phyloP scores from a whole-genome alignment of 2,888 invertebrate species.

The Diploptera punctata region DNA sequence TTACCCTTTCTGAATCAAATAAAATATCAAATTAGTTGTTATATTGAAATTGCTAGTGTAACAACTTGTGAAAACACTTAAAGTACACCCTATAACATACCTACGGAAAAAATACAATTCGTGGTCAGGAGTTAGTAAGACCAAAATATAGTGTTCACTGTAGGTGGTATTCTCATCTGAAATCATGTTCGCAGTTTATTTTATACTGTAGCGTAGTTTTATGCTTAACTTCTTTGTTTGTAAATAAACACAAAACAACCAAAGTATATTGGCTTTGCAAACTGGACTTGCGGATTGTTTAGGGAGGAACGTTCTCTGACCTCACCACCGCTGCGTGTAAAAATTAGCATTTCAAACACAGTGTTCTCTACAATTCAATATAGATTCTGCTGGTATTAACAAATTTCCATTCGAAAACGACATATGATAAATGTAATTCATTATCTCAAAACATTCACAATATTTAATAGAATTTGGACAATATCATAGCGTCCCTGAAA shows the following conservation, averaged over 20 bases:
- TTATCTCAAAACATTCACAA: too few species aligned
- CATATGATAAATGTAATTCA: too few species aligned
- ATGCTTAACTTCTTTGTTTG: slow-evolving; percentile 32
- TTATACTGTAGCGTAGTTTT: slow-evolving; percentile 13
- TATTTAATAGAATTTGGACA: too few species aligned
- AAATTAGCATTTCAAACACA: slow-evolving; percentile 32
- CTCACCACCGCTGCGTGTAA: not conserved
- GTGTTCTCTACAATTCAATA: slow-evolving; percentile 21
- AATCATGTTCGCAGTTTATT: slow-evolving; percentile 11
- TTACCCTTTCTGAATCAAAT: too few species aligned
- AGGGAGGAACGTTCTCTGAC: not conserved
- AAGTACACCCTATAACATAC: not conserved
- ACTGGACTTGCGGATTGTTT: not conserved
- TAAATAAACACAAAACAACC: slow-evolving; percentile 31
- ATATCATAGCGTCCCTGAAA: too few species aligned
- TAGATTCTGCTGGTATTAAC: slow-evolving; percentile 5
- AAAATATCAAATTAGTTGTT: too few species aligned
- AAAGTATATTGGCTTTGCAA: not conserved
- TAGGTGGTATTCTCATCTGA: slow-evolving; percentile 29
- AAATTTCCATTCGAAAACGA: slow-evolving; percentile 24
- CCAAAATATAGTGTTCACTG: slow-evolving; percentile 32
- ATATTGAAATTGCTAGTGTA: too few species aligned
- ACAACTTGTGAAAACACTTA: not conserved
- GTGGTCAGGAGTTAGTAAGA: not conserved
- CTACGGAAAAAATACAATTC: not conserved